phyloP scores from a whole-genome alignment of 1,140 invertebrate species.

The Temnothorax longispinosus region DNA sequence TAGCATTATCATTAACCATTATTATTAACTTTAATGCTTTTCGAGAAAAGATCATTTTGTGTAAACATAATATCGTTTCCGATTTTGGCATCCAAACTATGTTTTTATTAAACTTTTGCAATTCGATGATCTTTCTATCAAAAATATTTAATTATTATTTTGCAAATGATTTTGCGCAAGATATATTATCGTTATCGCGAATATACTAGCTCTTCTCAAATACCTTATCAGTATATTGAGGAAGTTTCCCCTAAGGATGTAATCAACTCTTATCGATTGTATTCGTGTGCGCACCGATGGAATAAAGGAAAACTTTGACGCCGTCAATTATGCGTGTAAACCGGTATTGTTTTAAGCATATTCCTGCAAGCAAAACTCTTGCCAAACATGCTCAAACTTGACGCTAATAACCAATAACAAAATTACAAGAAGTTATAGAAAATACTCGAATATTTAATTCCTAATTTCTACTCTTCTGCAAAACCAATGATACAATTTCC shows the following conservation, averaged over 20 bases:
- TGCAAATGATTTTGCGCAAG: not conserved
- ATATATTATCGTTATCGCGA: conserved; percentile 28
- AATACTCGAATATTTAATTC: not conserved
- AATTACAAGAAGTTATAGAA: not conserved
- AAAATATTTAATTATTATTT: conserved; percentile 50
- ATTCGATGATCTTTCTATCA: conserved; percentile 11
- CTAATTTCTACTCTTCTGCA: not conserved
- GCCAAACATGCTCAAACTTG: conserved; percentile 10
- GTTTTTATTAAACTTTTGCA: conserved; percentile 28
- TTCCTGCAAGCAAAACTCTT: conserved; percentile 38
- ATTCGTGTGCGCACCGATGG: conserved; percentile 16
- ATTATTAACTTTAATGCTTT: not conserved
- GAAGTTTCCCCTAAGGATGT: conserved; percentile 64
- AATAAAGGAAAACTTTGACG: conserved; percentile 73
- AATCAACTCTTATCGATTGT: conserved; percentile 69
- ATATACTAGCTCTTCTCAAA: conserved; percentile 54
- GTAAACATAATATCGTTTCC: not conserved
- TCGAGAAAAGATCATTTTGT: not conserved
- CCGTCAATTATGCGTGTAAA: conserved; percentile 65
- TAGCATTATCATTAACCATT: not conserved
- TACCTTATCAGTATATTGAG: conserved; percentile 61
- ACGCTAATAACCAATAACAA: not conserved
- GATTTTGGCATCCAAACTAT: not conserved
- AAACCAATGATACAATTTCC: not conserved
- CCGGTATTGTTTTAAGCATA: conserved; percentile 61